phyloP scores from a whole-genome alignment of 2,888 invertebrate species.

The Ophion slaviceki region DNA sequence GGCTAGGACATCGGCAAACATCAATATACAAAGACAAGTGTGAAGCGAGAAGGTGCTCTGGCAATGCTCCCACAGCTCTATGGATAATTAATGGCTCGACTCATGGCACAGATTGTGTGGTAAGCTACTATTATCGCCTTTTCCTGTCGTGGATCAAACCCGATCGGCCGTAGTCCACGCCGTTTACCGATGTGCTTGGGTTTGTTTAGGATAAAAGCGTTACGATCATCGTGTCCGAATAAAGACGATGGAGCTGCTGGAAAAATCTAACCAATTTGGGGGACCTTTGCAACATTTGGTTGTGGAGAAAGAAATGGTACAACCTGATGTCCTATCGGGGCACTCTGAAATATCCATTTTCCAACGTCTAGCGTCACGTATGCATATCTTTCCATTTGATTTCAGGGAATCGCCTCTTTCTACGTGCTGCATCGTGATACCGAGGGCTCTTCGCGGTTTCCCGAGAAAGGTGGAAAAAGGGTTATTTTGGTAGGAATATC shows the following conservation, averaged over 20 bases:
- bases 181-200: not conserved
- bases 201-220: not conserved
- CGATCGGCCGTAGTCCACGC: slow-evolving; percentile 13
- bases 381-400: too few species aligned
- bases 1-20: slow-evolving; percentile 1
- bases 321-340: too few species aligned
- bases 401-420: not conserved
- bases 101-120: slow-evolving; percentile 6
- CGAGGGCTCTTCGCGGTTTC: not conserved
- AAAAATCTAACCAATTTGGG: not conserved
- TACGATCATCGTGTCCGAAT: not conserved
- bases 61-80: slow-evolving; percentile 26
- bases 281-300: not conserved
- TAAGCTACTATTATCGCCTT: slow-evolving; percentile 36
- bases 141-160: slow-evolving; percentile 23
- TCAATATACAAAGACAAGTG: slow-evolving; percentile 19
- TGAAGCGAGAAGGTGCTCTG: slow-evolving; percentile 9
- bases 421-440: not conserved
- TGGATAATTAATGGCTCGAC: slow-evolving; percentile 54
- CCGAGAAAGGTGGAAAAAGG: not conserved
- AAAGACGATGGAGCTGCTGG: not conserved
- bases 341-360: too few species aligned
- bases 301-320: not conserved
- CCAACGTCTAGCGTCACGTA: too few species aligned
- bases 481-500: not conserved